Evolutionary conservation across 2,797 vertebrate genomes (phyloP), one percentile per base, ranked within the genome.

Genomic region (Myiotriccus ornatus): DNA sequence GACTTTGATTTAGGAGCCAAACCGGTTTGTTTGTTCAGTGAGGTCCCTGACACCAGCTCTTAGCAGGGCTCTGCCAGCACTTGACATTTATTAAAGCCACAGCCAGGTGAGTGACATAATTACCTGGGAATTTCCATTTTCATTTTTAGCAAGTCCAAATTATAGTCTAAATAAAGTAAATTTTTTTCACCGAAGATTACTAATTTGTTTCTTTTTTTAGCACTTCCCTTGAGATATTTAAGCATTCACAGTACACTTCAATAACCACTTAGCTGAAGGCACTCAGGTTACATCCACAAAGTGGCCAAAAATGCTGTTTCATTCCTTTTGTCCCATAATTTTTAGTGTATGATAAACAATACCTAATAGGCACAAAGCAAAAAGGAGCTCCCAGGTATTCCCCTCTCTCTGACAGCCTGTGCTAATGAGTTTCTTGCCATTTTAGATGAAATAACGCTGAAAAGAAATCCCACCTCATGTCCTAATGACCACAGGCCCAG

Each of bases 391-490:
- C 5, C 9, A 17, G 7, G 6, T 69, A 23, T 37, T 22, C 15
- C 44, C 5, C 2, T 69, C 43, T 37, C 68, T 25, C 77, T 62
- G 37, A 24, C 13, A 73, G 46, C 16, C 19, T 10, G 3, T 11
- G 25, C 7, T 44, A 25, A 63, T 11, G 21, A 67, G 2, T 44
- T 77, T 74, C 6, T 44, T 55, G 7, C 5, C n/a, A 17, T 62
- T 80, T 80, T 35, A 52, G 6, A 55, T 37, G 14, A 86, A 76
- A 56, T 0, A 1, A 1, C 0, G 0, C 10, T 41, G 52, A 15
- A 75, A 89, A 85, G 27, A 56, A 57, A 49, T 27, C 27, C 39
- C 32, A 22, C 8, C 16, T 59, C 2, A 1, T 10, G 20, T 22
- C 60, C 22, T 55, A 24, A 34, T 1, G 21, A 78, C 25, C 6